Conservation (phyloP, 2,113 vertebrate species). For the Columba janthina region DNA sequence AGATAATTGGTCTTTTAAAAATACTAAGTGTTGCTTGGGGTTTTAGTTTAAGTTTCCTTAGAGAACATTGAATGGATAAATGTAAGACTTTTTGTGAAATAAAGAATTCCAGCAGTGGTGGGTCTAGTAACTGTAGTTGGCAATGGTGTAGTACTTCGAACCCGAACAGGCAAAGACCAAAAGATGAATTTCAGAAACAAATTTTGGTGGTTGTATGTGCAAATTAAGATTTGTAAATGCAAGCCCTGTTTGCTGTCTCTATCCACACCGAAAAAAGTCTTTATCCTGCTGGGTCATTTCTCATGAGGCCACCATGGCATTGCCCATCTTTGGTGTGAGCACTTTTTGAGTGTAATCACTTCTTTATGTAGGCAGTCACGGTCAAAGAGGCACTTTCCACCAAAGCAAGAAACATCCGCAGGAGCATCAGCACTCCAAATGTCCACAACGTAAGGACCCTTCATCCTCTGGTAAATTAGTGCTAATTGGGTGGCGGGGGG, state of each 20-base stretch:
- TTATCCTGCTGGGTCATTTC: not conserved
- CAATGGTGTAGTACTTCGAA: not conserved
- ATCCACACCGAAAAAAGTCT: not conserved
- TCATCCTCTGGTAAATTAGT: not conserved
- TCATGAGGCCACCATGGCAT: not conserved
- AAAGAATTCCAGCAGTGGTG: not conserved
- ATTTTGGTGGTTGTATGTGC: not conserved
- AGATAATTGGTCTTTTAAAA: not conserved
- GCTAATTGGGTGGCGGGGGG: not conserved
- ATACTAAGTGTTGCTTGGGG: no score
- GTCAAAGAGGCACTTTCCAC: constrained; percentile 90
- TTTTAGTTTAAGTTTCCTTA: not conserved
- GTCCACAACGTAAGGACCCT: constrained; percentile 86
- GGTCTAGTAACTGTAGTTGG: not conserved
- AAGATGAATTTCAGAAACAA: not conserved
- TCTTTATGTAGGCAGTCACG: constrained; percentile 84
- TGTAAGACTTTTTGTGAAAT: not conserved
- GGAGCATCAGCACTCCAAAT: constrained; percentile 93
- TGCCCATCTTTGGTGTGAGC: not conserved
- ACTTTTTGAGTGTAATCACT: not conserved
- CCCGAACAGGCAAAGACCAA: not conserved
- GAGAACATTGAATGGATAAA: fast-evolving
- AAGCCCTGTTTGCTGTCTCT: not conserved
- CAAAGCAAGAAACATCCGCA: constrained; percentile 89
- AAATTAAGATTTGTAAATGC: not conserved